These are phyloP conservation scores for Zoanthus sociatus DNA, from an alignment of 92 coral and sea anemone genomes.

Conservation along the genomic window DNA sequence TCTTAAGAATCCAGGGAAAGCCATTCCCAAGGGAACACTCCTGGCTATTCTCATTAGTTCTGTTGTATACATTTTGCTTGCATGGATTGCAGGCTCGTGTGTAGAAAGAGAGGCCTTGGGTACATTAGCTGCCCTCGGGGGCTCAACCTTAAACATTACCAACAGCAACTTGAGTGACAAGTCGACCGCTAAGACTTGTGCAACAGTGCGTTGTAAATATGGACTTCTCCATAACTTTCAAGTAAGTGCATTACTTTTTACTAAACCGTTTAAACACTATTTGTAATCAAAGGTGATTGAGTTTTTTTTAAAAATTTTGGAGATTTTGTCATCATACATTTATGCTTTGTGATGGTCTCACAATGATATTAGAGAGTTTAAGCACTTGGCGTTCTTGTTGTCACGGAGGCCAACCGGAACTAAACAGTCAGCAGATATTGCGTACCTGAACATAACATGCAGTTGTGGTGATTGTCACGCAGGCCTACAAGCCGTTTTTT, in stretches of 20 bases:
- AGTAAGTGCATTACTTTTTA: constrained; percentile 49
- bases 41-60: constrained; percentile 89
- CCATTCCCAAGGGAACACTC: constrained; percentile 96
- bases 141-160: constrained; percentile 51
- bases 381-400: too few species aligned
- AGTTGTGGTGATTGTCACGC: too few species aligned
- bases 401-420: too few species aligned
- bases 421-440: too few species aligned
- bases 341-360: too few species aligned
- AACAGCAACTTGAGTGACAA: constrained; percentile 29
- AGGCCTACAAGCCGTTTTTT: too few species aligned
- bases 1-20: constrained; percentile 83
- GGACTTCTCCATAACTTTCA: constrained; percentile 90
- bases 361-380: too few species aligned
- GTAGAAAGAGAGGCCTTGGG: constrained; percentile 89
- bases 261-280: neutral
- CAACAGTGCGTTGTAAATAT: constrained; percentile 70
- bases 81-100: constrained; percentile 86
- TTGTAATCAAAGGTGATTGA: neutral
- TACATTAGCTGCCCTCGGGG: constrained; percentile 56
- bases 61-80: constrained; percentile 84
- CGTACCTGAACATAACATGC: too few species aligned
- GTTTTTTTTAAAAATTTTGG: too few species aligned
- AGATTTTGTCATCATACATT: too few species aligned
- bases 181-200: constrained; percentile 59